phyloP scores from a whole-genome alignment of 2,113 vertebrate genomes.

The Leptocoma aspasia region DNA sequence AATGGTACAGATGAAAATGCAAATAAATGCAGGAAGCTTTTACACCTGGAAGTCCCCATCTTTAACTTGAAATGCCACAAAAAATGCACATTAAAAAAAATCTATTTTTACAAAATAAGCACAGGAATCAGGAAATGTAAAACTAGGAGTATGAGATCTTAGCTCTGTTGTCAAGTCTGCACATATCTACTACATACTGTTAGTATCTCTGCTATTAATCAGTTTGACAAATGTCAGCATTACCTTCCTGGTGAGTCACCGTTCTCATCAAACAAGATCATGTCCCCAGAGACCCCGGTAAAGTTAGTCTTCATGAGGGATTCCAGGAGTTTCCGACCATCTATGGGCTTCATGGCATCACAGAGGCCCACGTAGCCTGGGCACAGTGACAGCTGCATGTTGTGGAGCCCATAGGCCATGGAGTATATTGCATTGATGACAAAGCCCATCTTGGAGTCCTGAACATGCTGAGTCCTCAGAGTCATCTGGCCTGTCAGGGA shows the following conservation, averaged over 20 bases:
- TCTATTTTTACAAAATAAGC: not conserved
- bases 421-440: slow-evolving; percentile 99
- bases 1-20: not conserved
- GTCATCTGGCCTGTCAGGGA: slow-evolving; percentile 82
- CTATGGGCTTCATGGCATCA: slow-evolving; percentile 93
- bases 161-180: not conserved
- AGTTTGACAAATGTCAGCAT: not conserved
- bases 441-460: slow-evolving; percentile 99
- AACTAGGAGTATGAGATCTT: not conserved
- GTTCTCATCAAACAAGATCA: slow-evolving; percentile 93
- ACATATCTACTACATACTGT: accelerated
- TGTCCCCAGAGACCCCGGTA: slow-evolving; percentile 92
- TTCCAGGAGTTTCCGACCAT: slow-evolving; percentile 91
- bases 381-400: slow-evolving; percentile 89
- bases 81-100: not conserved
- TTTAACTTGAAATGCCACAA: not conserved
- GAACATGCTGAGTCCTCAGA: slow-evolving; percentile 88
- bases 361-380: slow-evolving; percentile 90
- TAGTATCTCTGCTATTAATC: not conserved
- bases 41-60: not conserved
- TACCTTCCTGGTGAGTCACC: slow-evolving; percentile 98
- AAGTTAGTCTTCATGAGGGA: slow-evolving; percentile 98
- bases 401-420: slow-evolving; percentile 95
- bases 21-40: not conserved
- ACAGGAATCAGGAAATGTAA: not conserved